Percentiles rank a stretch among this genome's conserved stretches.
These are phyloP conservation scores for Parasteatoda tepidariorum DNA, from an alignment of 1,140 invertebrate genomes.

Conservation along the genomic window DNA sequence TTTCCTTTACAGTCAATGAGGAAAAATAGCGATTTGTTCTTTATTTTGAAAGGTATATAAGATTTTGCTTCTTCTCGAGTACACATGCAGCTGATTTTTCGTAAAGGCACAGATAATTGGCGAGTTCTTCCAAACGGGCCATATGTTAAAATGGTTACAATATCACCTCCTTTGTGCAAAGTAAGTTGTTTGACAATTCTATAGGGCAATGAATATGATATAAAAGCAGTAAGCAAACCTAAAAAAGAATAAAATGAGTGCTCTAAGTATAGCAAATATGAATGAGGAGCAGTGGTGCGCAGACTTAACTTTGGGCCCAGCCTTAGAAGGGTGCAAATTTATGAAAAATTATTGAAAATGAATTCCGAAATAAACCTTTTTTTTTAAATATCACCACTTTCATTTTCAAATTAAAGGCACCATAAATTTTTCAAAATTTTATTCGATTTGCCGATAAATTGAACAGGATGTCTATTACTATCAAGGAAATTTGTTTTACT, in stretches of 20 bases:
- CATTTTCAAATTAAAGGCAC: too few species aligned
- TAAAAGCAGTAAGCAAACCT: slow-evolving; percentile 21
- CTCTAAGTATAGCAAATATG: not conserved
- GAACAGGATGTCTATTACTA: too few species aligned
- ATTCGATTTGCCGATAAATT: too few species aligned
- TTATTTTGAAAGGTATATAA: slow-evolving; percentile 37
- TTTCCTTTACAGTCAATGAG: slow-evolving; percentile 44
- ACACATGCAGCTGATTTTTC: slow-evolving; percentile 10
- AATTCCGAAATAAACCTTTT: not conserved
- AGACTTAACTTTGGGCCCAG: too few species aligned
- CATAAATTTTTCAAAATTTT: too few species aligned
- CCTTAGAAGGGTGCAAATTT: not conserved
- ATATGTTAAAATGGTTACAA: slow-evolving; percentile 17
- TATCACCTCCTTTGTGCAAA: slow-evolving; percentile 31
- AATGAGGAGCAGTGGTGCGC: not conserved
- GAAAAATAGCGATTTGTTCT: slow-evolving; percentile 42
- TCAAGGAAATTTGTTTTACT: too few species aligned
- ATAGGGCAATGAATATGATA: slow-evolving; percentile 12
- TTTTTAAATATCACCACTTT: too few species aligned
- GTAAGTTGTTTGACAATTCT: slow-evolving; percentile 25
- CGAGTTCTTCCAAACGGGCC: slow-evolving; percentile 38
- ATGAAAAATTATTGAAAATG: not conserved
- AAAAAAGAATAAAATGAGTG: not conserved
- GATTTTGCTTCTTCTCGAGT: slow-evolving; percentile 27
- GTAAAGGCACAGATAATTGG: slow-evolving; percentile 16